Evolutionary conservation across 2,888 invertebrate genomes (phyloP).

Genomic region (Microctonus hyperodae): DNA sequence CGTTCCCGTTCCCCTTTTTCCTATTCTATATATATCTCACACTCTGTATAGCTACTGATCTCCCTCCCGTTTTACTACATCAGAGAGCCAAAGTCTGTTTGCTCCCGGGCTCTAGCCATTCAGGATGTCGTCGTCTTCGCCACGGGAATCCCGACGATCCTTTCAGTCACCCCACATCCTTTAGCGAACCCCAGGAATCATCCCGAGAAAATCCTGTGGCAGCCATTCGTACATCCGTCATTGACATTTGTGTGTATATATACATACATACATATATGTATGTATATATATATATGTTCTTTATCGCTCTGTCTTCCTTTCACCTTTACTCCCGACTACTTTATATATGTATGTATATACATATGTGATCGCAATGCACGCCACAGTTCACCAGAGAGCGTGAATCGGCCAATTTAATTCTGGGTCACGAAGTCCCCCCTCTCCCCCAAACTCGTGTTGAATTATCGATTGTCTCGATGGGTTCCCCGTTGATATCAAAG

Average conservation of each 20-base stretch:
- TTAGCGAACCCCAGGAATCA: background rate
- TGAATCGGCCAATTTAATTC: slow-evolving; percentile 23
- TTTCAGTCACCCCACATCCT: slow-evolving; percentile 9
- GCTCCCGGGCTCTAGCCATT: slow-evolving; percentile 24
- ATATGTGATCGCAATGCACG: background rate
- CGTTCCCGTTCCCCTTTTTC: slow-evolving; percentile 44
- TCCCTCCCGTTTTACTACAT: slow-evolving; percentile 35
- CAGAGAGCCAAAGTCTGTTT: slow-evolving; percentile 20
- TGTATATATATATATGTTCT: too few species aligned
- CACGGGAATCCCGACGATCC: slow-evolving; percentile 20
- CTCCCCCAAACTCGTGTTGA: too few species aligned
- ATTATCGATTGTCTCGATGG: slow-evolving; percentile 15
- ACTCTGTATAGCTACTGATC: background rate
- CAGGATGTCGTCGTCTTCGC: slow-evolving; percentile 25
- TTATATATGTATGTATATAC: background rate
- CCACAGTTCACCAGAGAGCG: background rate
- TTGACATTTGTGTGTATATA: background rate
- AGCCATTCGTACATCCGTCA: slow-evolving; percentile 1
- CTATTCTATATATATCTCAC: background rate
- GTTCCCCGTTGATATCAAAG: background rate
- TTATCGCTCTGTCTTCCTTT: background rate
- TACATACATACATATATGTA: background rate
- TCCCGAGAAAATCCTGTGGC: background rate
- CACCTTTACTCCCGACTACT: background rate
- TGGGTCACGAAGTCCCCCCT: slow-evolving; percentile 24